These are phyloP conservation scores for Acanthurus leucopareius DNA, from an alignment of 2,797 vertebrate genomes.

Conservation along the genomic window DNA sequence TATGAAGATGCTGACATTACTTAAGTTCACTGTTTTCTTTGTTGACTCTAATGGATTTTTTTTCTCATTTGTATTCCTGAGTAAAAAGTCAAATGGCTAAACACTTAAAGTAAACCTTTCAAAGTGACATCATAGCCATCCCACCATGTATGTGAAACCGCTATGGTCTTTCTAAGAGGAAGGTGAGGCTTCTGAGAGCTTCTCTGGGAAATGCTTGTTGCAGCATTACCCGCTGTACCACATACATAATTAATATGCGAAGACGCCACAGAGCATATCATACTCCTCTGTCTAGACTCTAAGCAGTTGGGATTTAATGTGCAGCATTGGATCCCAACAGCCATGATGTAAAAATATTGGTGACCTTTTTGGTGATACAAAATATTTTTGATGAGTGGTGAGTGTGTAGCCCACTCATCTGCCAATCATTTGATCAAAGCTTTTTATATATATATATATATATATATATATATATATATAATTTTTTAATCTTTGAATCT, in stretches of 20 bases:
- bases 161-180: slow-evolving; percentile 35
- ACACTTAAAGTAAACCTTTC: not conserved
- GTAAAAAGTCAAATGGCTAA: not conserved
- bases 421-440: no score
- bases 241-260: slow-evolving; percentile 63
- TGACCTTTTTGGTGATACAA: not conserved
- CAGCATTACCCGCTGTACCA: slow-evolving; percentile 39
- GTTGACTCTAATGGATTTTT: not conserved
- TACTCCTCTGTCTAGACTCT: slow-evolving; percentile 30
- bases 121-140: no score
- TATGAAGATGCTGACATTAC: not conserved
- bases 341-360: not conserved
- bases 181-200: slow-evolving; percentile 32
- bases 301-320: not conserved
- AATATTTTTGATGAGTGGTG: no score
- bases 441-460: no score
- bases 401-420: no score
- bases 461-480: no score
- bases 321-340: not conserved
- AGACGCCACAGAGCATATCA: slow-evolving; percentile 42
- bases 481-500: no score
- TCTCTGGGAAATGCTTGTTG: slow-evolving; percentile 34
- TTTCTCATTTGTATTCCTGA: not conserved
- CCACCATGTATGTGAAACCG: not conserved
- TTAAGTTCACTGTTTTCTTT: not conserved